A percentile compares a stretch with the other conserved stretches of the same genome.
These are phyloP conservation scores for Chouioia cunea DNA, from an alignment of 2,888 invertebrate genomes.

Conservation along the genomic window DNA sequence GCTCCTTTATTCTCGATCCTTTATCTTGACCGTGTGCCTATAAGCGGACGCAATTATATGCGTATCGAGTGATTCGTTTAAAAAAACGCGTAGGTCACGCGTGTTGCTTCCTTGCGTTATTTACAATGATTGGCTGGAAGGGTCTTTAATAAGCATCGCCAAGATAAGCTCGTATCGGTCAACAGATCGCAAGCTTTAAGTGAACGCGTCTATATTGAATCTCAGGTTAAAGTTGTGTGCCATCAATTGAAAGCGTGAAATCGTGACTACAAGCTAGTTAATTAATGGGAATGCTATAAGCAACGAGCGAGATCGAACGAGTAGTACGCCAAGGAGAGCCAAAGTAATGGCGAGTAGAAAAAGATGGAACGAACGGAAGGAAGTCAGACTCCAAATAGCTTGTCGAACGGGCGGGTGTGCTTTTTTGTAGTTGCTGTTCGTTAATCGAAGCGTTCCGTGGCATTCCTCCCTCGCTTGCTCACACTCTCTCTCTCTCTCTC, in stretches of 20 bases:
- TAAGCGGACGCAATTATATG: slow-evolving; percentile 58
- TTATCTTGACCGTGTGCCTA: slow-evolving; percentile 52
- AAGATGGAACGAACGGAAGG: slow-evolving; percentile 26
- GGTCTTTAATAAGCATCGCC: neutral
- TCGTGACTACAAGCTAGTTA: too few relatives aligned
- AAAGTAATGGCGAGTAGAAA: neutral
- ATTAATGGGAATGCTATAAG: too few relatives aligned
- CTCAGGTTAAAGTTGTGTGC: too few relatives aligned
- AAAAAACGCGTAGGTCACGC: too few relatives aligned
- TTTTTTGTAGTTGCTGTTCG: slow-evolving; percentile 46
- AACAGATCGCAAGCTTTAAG: too few relatives aligned
- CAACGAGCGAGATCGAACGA: too few relatives aligned
- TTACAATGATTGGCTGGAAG: neutral
- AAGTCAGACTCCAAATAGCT: neutral
- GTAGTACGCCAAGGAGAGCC: neutral
- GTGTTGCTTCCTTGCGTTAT: neutral
- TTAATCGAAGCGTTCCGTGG: slow-evolving; percentile 53
- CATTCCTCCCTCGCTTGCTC: slow-evolving; percentile 45
- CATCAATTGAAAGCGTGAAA: too few relatives aligned
- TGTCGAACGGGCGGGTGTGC: neutral
- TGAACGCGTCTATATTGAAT: too few relatives aligned
- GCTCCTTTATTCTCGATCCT: slow-evolving; percentile 1
- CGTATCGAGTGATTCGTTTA: slow-evolving; percentile 53
- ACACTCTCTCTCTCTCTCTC: too few relatives aligned
- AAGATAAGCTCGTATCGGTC: neutral